Conservation (phyloP, 2,888 invertebrate species). For the Amphiduros pacificus region DNA sequence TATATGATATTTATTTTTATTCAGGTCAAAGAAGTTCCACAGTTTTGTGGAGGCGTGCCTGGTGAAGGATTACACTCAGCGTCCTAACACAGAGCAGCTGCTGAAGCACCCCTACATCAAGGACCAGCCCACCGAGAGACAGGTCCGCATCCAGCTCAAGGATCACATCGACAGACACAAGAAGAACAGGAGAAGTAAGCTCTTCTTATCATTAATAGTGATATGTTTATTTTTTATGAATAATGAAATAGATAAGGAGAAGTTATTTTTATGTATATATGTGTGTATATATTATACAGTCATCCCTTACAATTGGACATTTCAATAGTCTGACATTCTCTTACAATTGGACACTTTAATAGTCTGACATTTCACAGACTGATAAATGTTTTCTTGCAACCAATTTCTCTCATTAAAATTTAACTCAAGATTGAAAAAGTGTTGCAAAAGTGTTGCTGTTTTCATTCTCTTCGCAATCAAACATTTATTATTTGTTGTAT, state of each 20-base stretch:
- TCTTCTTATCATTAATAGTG: neutral
- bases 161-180: slow-evolving; percentile 91
- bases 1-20: neutral
- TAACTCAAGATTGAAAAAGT: no score
- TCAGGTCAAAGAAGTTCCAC: slow-evolving; percentile 73
- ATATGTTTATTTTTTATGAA: neutral
- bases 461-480: no score
- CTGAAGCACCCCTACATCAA: slow-evolving; percentile 96
- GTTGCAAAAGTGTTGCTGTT: no score
- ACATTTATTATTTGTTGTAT: neutral
- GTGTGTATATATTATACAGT: no score
- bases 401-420: no score
- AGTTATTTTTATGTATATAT: no score
- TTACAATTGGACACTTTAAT: no score
- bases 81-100: slow-evolving; percentile 97
- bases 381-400: no score
- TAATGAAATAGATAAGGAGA: neutral
- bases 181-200: slow-evolving; percentile 37
- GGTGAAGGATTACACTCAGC: slow-evolving; percentile 97
- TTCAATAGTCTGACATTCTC: no score
- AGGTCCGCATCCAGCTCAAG: slow-evolving; percentile 96
- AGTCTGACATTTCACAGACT: no score
- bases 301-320: no score
- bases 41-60: slow-evolving; percentile 97
- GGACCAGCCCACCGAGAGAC: slow-evolving; percentile 97